Conservation (phyloP, 2,888 invertebrate genomes). For the Ligdia adustata region DNA sequence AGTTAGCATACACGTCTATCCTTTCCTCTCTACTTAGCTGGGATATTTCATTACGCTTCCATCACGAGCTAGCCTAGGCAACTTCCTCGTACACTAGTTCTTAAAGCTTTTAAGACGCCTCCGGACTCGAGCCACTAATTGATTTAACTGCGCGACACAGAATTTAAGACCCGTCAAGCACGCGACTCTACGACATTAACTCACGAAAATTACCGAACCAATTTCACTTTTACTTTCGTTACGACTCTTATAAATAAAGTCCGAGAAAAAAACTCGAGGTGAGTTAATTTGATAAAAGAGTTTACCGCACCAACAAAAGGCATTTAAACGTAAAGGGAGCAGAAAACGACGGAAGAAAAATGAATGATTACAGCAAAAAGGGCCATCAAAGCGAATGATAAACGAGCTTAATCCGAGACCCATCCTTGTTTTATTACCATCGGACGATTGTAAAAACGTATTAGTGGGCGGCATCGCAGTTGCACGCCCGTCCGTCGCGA, state of each 20-base stretch:
- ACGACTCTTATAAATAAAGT: constrained; percentile 37
- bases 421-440: constrained; percentile 81
- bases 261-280: constrained; percentile 48
- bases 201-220: constrained; percentile 44
- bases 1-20: constrained; percentile 16
- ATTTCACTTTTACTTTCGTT: constrained; percentile 34
- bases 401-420: constrained; percentile 80
- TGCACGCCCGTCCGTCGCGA: constrained; percentile 47
- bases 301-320: constrained; percentile 68
- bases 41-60: constrained; percentile 29
- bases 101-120: constrained; percentile 56
- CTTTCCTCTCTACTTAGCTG: constrained; percentile 13
- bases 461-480: constrained; percentile 63
- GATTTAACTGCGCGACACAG: constrained; percentile 60
- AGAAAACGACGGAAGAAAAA: constrained; percentile 82
- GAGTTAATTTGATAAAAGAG: constrained; percentile 69
- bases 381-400: constrained; percentile 83
- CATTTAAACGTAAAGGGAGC: constrained; percentile 78
- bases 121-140: constrained; percentile 50
- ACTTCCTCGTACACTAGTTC: constrained; percentile 43
- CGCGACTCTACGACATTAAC: constrained; percentile 53
- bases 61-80: constrained; percentile 29
- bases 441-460: constrained; percentile 83
- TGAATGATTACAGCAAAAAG: constrained; percentile 84
- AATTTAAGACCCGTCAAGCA: constrained; percentile 54